Evolutionary conservation across 2,888 invertebrate species (phyloP).

Genomic region (Osmoderma eremita): DNA sequence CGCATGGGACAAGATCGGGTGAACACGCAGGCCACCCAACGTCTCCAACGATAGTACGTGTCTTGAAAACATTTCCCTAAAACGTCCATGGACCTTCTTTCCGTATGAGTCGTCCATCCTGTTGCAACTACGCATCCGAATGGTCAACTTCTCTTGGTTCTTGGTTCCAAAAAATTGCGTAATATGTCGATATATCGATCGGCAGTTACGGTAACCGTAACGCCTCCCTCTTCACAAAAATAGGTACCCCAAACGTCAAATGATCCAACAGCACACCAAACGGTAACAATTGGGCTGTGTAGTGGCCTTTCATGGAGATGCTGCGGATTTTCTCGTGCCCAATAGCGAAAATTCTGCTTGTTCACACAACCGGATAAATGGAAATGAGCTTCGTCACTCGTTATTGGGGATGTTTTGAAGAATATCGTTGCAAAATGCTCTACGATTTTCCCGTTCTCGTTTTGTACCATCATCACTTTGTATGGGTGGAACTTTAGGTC

Average conservation of each 20-base stretch:
- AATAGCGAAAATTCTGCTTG: too few relatives aligned
- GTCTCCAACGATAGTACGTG: not conserved
- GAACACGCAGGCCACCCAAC: constrained; percentile 1
- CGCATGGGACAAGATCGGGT: not conserved
- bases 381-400: too few relatives aligned
- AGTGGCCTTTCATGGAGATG: constrained; percentile 45
- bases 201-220: constrained; percentile 35
- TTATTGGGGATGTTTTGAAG: constrained; percentile 43
- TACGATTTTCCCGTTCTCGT: constrained; percentile 12
- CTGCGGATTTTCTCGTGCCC: too few relatives aligned
- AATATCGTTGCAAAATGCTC: constrained; percentile 17
- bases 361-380: too few relatives aligned
- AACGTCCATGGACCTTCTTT: not conserved
- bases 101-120: not conserved
- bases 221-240: constrained; percentile 41
- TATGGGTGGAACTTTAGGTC: too few relatives aligned
- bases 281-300: constrained; percentile 42
- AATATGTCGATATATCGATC: not conserved
- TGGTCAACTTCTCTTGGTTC: not conserved
- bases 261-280: constrained; percentile 42
- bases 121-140: not conserved
- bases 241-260: constrained; percentile 39
- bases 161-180: not conserved
- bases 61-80: not conserved
- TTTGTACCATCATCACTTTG: constrained; percentile 8